Base-by-base conservation (phyloP, 2,113 vertebrate species). In the Chitala chitala region DNA sequence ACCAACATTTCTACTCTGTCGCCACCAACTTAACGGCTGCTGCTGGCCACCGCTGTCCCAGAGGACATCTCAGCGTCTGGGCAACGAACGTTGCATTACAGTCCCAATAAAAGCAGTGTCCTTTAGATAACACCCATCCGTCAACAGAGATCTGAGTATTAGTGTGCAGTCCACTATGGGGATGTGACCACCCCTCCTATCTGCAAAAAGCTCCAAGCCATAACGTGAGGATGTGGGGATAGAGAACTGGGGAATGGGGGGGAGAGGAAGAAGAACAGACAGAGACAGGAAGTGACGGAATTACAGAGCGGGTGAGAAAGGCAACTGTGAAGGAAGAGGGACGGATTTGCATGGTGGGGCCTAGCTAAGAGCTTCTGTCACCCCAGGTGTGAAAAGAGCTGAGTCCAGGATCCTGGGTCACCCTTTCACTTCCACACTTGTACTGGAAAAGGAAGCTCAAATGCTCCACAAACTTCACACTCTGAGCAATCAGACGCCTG, bases 321-420 rank as follows among this genome's bases (percentile, higher is more conserved):
- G 15, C 24, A 17, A 20, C 24, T 12, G 69, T 17, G 51, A 33
- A 8, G 38, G 50, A n/a, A 42, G 9, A 24, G 61, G 29, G n/a
- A 17, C 36, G 13, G 56, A 33, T n/a, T n/a, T n/a, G n/a, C n/a
- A n/a, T 17, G 10, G 50, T 53, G 69, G 56, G 38, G 80, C 84
- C 82, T 77, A 80, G 84, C 87, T 84, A 87, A 87, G 84, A 87
- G 85, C 81, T 87, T 84, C 81, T 86, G 82, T 82, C 85, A 87
- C 84, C 83, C 86, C 78, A 76, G 65, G 75, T 86, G 85, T 81
- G 83, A 81, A 78, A 81, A 83, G 78, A 75, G 79, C 82, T n/a
- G n/a, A n/a, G n/a, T n/a, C n/a, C n/a, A n/a, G n/a, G n/a, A n/a
- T n/a, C n/a, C n/a, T n/a, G n/a, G n/a, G n/a, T n/a, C n/a, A n/a